phyloP scores from a whole-genome alignment of 2,888 invertebrate genomes.

The Hartigia nigra region DNA sequence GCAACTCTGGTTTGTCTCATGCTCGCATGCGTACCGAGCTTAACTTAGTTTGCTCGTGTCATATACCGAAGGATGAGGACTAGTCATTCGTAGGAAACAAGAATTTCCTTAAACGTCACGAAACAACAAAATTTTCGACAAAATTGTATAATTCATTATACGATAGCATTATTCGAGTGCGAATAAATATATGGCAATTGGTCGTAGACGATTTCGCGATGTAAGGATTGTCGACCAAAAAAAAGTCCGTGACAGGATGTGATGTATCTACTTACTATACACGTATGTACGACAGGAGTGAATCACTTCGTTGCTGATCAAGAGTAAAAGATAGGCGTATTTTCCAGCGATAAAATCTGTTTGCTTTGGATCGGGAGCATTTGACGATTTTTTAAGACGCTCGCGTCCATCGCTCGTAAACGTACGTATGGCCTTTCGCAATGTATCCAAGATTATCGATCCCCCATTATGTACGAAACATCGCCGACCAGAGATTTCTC shows the following conservation, averaged over 20 bases:
- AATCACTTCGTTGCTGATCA: not conserved
- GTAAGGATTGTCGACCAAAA: not conserved
- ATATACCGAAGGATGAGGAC: not conserved
- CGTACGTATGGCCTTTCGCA: not conserved
- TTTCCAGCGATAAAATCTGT: not conserved
- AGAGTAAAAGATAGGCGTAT: not conserved
- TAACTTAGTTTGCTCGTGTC: not conserved
- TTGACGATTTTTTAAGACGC: not conserved
- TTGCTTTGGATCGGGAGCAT: not conserved
- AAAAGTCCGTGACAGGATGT: not conserved
- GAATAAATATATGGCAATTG: not conserved
- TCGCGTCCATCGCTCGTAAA: not conserved
- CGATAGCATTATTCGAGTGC: not conserved
- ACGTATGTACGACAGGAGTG: not conserved
- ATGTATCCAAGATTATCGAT: not conserved
- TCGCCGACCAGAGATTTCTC: not conserved
- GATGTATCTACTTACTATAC: not conserved
- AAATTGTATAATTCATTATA: not conserved
- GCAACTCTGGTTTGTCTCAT: constrained; percentile 18
- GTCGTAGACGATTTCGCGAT: not conserved
- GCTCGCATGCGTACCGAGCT: not conserved
- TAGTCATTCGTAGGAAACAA: not conserved
- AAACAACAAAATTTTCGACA: not conserved
- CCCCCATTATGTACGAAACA: not conserved
- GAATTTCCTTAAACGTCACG: not conserved